Evolutionary conservation across 2,113 vertebrate genomes (phyloP).

Genomic region (Lasiurus borealis): DNA sequence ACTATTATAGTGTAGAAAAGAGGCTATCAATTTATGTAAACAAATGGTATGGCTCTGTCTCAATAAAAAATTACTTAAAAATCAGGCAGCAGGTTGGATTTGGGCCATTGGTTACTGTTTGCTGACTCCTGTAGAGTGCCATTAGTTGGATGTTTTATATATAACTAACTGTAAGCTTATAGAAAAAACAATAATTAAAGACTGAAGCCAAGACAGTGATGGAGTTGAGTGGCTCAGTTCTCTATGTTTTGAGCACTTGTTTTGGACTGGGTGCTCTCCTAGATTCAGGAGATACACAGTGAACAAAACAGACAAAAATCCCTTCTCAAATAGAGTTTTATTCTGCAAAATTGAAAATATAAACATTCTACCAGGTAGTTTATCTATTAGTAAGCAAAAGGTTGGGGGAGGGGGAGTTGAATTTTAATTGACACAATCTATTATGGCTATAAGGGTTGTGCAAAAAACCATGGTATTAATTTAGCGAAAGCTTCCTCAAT

Average conservation of each 20-base stretch:
- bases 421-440: neutral
- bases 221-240: neutral
- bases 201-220: neutral
- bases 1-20: neutral
- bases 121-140: neutral
- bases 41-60: neutral
- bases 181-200: neutral
- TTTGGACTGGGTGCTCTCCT: neutral
- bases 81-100: neutral
- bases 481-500: neutral
- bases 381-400: conserved; percentile 5
- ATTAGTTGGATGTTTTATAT: neutral
- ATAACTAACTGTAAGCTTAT: neutral
- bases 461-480: conserved; percentile 5
- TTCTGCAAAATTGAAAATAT: conserved; percentile 27
- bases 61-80: neutral
- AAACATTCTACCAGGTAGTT: neutral
- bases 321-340: neutral
- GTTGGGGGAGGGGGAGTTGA: neutral
- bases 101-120: neutral
- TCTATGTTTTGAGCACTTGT: neutral
- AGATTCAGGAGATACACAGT: neutral
- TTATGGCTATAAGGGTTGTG: neutral
- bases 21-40: neutral
- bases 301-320: neutral